Evolutionary conservation across 2,888 invertebrate species (phyloP).

Genomic region (Dicranocentrus wangi): DNA sequence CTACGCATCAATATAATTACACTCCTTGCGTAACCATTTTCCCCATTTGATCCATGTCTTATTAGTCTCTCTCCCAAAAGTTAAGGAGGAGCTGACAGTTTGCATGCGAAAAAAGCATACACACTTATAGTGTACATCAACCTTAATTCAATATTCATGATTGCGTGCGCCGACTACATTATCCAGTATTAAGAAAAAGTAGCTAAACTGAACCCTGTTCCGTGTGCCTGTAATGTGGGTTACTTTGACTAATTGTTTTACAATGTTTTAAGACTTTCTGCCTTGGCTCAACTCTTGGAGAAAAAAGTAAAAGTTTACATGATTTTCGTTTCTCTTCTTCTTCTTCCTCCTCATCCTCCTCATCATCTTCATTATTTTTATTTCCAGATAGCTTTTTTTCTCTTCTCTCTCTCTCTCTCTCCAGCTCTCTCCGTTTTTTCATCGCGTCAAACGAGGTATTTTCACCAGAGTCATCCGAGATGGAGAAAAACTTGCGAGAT

Average conservation of each 20-base stretch:
- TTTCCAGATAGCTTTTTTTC: slow-evolving; percentile 1
- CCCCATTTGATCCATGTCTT: not conserved
- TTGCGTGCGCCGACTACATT: slow-evolving; percentile 23
- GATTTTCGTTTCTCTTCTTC: not conserved
- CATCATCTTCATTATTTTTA: slow-evolving; percentile 1
- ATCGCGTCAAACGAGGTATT: not conserved
- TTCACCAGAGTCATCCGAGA: not conserved
- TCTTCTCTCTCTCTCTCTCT: not conserved
- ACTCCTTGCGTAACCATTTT: too few species aligned
- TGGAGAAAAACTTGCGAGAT: slow-evolving; percentile 8
- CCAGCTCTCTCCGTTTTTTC: not conserved
- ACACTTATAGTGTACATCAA: not conserved
- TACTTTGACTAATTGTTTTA: slow-evolving; percentile 34
- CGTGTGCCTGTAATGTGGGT: slow-evolving; percentile 2
- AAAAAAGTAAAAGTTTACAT: slow-evolving; percentile 13
- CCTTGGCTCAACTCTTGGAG: slow-evolving; percentile 11
- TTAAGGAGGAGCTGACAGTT: too few species aligned
- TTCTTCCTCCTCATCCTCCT: not conserved
- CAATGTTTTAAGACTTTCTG: slow-evolving; percentile 29
- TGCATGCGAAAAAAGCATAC: not conserved
- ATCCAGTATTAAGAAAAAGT: not conserved
- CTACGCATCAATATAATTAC: too few species aligned
- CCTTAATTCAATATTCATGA: slow-evolving; percentile 24
- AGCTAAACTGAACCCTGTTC: not conserved
- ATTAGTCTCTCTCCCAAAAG: too few species aligned